Evolutionary conservation across 2,888 invertebrate genomes (phyloP).

Genomic region (Sphaerophoria rueppellii): DNA sequence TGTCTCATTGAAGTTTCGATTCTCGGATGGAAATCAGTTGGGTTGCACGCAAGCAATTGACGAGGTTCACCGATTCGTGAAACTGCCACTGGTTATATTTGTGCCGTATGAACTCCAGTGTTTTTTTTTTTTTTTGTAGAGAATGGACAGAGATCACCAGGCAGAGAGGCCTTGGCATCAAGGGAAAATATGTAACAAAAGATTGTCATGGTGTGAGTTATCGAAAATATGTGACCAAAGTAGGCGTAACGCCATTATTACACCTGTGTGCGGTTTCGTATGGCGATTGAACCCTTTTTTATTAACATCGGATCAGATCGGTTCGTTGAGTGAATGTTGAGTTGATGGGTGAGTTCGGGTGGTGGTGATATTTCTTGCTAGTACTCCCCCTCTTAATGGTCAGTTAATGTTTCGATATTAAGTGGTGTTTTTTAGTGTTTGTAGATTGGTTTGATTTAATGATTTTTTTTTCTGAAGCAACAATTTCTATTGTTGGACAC

Average conservation of each 20-base stretch:
- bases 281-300: slow-evolving; percentile 63
- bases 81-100: slow-evolving; percentile 47
- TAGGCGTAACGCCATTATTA: slow-evolving; percentile 75
- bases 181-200: slow-evolving; percentile 66
- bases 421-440: slow-evolving; percentile 26
- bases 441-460: slow-evolving; percentile 55
- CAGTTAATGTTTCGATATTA: slow-evolving; percentile 77
- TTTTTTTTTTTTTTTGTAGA: slow-evolving; percentile 37
- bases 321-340: slow-evolving; percentile 34
- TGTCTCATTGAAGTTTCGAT: slow-evolving; percentile 61
- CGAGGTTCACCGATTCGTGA: slow-evolving; percentile 74
- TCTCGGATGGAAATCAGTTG: slow-evolving; percentile 63
- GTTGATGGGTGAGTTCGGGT: slow-evolving; percentile 41
- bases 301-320: slow-evolving; percentile 36
- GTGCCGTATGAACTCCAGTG: not conserved
- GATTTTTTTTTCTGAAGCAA: slow-evolving; percentile 73
- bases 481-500: slow-evolving; percentile 75
- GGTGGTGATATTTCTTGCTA: slow-evolving; percentile 19
- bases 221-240: slow-evolving; percentile 64
- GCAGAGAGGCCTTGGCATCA: slow-evolving; percentile 72
- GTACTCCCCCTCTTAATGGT: slow-evolving; percentile 57
- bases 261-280: slow-evolving; percentile 73
- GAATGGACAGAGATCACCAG: slow-evolving; percentile 67
- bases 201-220: slow-evolving; percentile 38
- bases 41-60: slow-evolving; percentile 61